Evolutionary conservation across 2,113 vertebrate genomes (phyloP).

Genomic region (Panurus biarmicus): DNA sequence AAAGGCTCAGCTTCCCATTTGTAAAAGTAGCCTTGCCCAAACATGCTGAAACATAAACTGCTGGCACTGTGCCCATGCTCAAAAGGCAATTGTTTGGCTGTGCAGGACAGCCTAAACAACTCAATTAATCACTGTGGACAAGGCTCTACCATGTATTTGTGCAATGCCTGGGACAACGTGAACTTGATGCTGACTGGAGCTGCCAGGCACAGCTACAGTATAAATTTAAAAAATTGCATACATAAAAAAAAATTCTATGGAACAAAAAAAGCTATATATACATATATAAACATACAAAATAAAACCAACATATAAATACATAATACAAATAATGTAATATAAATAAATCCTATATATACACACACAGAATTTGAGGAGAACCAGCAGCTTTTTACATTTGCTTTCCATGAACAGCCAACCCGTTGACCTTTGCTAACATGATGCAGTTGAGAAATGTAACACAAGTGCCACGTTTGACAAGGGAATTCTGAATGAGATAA

Average conservation of each 20-base stretch:
- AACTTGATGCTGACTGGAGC: neutral
- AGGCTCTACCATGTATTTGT: neutral
- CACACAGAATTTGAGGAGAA: neutral
- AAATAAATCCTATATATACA: too few species aligned
- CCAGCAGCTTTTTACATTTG: neutral
- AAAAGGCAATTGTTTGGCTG: neutral
- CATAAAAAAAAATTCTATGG: neutral
- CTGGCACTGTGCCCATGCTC: neutral
- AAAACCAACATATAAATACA: neutral
- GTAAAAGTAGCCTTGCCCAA: neutral
- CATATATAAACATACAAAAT: neutral
- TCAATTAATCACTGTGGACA: neutral
- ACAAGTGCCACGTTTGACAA: neutral
- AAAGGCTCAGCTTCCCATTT: neutral
- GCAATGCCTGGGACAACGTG: neutral
- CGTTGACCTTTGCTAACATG: neutral
- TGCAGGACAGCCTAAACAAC: neutral
- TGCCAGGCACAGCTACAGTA: neutral
- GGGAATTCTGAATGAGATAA: constrained; percentile 3
- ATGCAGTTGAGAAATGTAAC: neutral
- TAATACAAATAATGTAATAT: neutral
- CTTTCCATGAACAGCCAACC: neutral
- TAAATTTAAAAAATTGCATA: neutral
- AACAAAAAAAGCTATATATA: neutral
- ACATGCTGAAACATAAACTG: neutral